Conservation (phyloP, 2,797 vertebrate species). For the Hemitrygon akajei region DNA sequence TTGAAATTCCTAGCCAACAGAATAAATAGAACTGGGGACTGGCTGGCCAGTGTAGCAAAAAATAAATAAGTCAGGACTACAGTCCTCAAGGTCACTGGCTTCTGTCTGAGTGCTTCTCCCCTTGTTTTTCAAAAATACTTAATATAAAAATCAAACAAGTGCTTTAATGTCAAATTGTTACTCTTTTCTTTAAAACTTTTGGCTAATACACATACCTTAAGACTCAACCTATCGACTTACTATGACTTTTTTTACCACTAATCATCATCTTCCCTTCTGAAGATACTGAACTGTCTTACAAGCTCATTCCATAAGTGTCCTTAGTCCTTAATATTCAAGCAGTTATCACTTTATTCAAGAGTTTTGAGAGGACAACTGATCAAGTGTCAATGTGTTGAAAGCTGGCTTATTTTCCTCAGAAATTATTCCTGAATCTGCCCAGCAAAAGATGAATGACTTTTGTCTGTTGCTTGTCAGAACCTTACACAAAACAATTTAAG, state of each 20-base stretch:
- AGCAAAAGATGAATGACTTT: not conserved
- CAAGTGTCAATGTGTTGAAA: not conserved
- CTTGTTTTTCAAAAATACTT: not conserved
- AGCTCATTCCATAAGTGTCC: not conserved
- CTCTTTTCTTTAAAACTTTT: not conserved
- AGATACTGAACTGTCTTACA: not conserved
- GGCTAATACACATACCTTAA: not conserved
- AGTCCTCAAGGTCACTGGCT: not conserved
- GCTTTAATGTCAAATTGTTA: not conserved
- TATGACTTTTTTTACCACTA: not conserved
- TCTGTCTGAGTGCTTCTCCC: not conserved
- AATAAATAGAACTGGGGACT: not conserved
- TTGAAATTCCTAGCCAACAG: not conserved
- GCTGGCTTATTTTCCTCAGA: not conserved
- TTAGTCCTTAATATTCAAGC: not conserved
- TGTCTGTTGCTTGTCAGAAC: not conserved
- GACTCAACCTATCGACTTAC: not conserved
- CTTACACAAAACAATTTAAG: not conserved
- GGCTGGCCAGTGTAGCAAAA: too few relatives aligned
- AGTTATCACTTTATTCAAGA: not conserved
- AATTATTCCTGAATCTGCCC: not conserved
- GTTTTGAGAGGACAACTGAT: too few relatives aligned
- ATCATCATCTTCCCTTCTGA: not conserved
- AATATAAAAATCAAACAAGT: not conserved
- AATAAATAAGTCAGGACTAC: not conserved